Evolutionary conservation across 2,888 invertebrate genomes (phyloP).

Genomic region (Lysandra coridon): DNA sequence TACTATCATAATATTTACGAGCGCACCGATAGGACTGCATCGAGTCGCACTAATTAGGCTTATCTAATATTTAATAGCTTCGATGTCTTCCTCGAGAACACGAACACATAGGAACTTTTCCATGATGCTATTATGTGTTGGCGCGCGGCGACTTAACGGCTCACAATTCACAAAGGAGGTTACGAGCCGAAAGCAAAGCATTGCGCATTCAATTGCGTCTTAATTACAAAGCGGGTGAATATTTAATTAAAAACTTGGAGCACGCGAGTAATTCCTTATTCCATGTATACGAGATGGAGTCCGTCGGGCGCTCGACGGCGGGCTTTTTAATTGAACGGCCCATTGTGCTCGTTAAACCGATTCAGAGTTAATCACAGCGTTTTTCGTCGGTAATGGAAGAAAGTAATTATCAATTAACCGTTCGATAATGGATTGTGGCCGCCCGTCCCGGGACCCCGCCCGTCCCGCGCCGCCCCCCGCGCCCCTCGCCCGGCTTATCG

Average conservation of each 20-base stretch:
- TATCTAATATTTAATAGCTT: conserved; percentile 15
- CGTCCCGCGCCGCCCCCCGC: conserved; percentile 63
- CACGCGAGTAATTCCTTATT: conserved; percentile 78
- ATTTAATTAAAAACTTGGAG: conserved; percentile 79
- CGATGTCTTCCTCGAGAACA: not conserved
- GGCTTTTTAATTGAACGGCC: conserved; percentile 78
- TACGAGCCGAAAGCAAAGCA: conserved; percentile 53
- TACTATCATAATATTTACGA: not conserved
- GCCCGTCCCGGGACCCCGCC: conserved; percentile 54
- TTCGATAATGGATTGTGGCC: conserved; percentile 76
- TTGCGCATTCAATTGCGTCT: conserved; percentile 73
- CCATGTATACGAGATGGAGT: conserved; percentile 77
- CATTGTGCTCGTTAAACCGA: conserved; percentile 78
- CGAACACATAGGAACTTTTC: not conserved
- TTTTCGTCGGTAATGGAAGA: conserved; percentile 79
- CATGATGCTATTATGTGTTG: not conserved
- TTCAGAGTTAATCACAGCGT: conserved; percentile 77
- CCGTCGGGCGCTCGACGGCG: conserved; percentile 69
- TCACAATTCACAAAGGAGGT: conserved; percentile 49
- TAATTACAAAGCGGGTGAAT: conserved; percentile 78
- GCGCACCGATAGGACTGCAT: not conserved
- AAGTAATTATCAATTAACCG: conserved; percentile 80
- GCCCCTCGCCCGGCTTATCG: conserved; percentile 69
- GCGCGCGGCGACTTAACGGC: not conserved
- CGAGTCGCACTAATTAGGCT: not conserved